Conservation (phyloP, 1,140 invertebrate species). For the Grapholita molesta region DNA sequence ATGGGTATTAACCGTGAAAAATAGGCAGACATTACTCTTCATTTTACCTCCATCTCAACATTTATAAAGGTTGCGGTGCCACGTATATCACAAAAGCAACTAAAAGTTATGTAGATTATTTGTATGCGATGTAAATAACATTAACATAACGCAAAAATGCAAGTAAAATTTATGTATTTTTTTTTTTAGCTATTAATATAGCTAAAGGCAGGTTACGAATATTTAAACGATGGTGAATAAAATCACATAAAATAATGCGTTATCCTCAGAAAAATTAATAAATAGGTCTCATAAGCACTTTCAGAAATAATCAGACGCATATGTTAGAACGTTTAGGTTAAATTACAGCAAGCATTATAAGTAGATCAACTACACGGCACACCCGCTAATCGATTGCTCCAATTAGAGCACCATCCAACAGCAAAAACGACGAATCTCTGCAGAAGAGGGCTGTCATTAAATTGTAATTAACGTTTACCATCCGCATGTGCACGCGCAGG, state of each 20-base stretch:
- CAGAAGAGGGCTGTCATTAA: constrained; percentile 37
- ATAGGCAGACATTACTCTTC: not conserved
- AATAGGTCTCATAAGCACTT: no score
- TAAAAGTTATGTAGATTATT: not conserved
- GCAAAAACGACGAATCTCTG: constrained; percentile 31
- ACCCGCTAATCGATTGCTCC: constrained; percentile 20
- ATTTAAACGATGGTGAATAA: no score
- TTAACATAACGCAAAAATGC: no score
- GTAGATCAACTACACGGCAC: constrained; percentile 3
- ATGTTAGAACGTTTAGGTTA: not conserved
- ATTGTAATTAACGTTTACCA: constrained; percentile 60
- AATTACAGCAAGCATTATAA: not conserved
- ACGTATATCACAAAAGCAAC: not conserved
- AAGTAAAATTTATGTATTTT: no score
- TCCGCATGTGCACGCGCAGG: constrained; percentile 48
- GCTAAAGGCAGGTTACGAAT: no score
- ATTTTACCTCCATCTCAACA: constrained; percentile 2
- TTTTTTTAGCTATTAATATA: no score
- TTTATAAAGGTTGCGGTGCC: not conserved
- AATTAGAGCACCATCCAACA: constrained; percentile 31
- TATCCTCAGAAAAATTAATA: no score
- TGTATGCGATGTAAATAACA: not conserved
- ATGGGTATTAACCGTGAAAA: not conserved
- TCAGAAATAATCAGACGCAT: no score
- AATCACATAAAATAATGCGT: no score